Conservation (phyloP, 1,140 invertebrate species). For the Ostrea edulis region DNA sequence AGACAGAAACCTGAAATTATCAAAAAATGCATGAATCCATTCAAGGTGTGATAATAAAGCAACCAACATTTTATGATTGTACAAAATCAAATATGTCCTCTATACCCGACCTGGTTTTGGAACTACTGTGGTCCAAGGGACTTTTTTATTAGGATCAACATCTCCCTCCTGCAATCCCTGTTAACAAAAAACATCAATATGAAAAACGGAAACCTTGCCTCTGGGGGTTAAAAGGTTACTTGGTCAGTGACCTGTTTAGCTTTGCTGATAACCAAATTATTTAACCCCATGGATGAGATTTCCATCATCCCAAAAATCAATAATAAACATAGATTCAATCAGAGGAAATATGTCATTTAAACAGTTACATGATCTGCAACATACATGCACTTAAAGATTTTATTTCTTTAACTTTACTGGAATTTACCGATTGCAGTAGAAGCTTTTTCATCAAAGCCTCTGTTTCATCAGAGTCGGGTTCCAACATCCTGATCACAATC, state of each 20-base stretch:
- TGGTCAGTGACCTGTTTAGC: no score
- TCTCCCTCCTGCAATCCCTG: conserved; percentile 13
- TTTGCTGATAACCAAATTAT: no score
- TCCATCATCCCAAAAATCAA: neutral
- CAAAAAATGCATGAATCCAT: neutral
- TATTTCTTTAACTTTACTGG: neutral
- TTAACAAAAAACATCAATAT: neutral
- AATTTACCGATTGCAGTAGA: conserved; percentile 37
- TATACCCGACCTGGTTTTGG: neutral
- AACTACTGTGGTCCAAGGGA: conserved; percentile 4
- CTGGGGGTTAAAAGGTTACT: no score
- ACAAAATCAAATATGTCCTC: neutral
- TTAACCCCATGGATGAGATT: no score
- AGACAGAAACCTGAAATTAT: conserved; percentile 87
- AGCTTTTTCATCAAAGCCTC: conserved; percentile 41
- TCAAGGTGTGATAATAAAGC: neutral
- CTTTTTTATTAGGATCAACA: neutral
- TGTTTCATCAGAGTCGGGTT: conserved; percentile 8
- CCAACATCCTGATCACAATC: neutral
- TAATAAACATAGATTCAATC: neutral
- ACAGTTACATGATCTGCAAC: no score
- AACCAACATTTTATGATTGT: neutral
- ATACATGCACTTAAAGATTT: neutral
- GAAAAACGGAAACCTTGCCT: neutral
- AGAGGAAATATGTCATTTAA: neutral